Percentiles rank a stretch among this genome's conserved stretches.
Conservation (phyloP, 2,113 vertebrate species). For the Naja naja region DNA sequence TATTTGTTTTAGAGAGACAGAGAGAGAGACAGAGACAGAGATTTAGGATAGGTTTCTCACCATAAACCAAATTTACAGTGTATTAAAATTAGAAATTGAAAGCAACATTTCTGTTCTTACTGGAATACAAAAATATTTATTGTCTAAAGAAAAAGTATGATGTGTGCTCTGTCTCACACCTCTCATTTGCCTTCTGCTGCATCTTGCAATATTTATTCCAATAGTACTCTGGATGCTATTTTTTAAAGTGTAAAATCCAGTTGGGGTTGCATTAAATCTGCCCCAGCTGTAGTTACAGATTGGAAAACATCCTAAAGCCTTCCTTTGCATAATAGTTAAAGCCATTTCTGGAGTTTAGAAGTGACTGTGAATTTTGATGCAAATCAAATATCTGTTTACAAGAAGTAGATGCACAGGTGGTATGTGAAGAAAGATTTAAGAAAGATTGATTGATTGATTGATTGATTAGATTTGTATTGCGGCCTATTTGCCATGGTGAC, state of each 20-base stretch:
- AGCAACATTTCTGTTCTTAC: neutral
- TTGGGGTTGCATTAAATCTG: slow-evolving; percentile 15
- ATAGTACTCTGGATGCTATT: slow-evolving; percentile 29
- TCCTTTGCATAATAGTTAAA: slow-evolving; percentile 34
- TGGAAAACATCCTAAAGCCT: slow-evolving; percentile 30
- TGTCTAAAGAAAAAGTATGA: slow-evolving; percentile 36
- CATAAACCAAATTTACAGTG: neutral
- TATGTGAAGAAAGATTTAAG: neutral
- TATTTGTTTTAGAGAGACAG: neutral
- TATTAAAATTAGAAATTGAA: neutral
- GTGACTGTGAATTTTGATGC: slow-evolving; percentile 6
- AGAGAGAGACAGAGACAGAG: neutral
- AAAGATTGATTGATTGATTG: too few species aligned
- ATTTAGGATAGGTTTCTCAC: neutral
- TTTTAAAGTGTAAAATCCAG: slow-evolving; percentile 18
- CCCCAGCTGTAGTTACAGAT: slow-evolving; percentile 30
- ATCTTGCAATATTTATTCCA: slow-evolving; percentile 35
- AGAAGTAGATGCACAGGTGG: neutral
- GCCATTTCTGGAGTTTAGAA: slow-evolving; percentile 3
- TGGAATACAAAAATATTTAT: slow-evolving; percentile 1
- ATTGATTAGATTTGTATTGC: too few species aligned
- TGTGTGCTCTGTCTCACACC: slow-evolving; percentile 22
- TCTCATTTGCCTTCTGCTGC: slow-evolving; percentile 39
- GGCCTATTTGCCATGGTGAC: too few species aligned
- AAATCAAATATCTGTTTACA: neutral